Evolutionary conservation across 2,888 invertebrate genomes (phyloP).

Genomic region (Phengaris arion): DNA sequence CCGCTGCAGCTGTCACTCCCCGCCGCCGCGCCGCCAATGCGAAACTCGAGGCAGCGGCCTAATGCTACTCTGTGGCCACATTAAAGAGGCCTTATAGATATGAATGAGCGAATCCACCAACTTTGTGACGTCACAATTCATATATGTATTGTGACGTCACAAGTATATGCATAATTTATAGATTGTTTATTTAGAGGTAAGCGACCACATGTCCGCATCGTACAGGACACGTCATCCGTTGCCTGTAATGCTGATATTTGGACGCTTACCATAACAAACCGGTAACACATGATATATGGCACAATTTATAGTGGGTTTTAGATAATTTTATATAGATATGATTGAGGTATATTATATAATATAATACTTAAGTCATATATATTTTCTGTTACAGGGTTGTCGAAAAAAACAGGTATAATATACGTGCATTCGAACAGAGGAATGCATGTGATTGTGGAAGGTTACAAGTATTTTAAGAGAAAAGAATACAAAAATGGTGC

Average conservation of each 20-base stretch:
- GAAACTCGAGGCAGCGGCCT: too few relatives aligned
- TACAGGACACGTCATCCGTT: background rate
- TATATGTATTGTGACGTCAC: too few relatives aligned
- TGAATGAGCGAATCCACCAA: too few relatives aligned
- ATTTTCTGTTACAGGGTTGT: background rate
- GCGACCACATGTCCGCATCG: background rate
- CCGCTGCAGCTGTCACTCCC: too few relatives aligned
- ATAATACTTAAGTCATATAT: background rate
- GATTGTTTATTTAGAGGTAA: background rate
- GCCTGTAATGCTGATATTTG: background rate
- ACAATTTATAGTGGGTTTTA: too few relatives aligned
- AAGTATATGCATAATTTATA: too few relatives aligned
- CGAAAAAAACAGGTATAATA: background rate
- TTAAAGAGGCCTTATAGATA: too few relatives aligned
- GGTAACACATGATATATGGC: background rate
- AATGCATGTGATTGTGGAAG: background rate
- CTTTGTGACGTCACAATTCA: too few relatives aligned
- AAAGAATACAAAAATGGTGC: constrained; percentile 3
- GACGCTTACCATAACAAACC: background rate
- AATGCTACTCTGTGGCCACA: too few relatives aligned
- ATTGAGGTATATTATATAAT: background rate
- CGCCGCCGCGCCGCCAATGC: too few relatives aligned
- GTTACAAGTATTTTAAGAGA: constrained; percentile 11
- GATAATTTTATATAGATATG: too few relatives aligned
- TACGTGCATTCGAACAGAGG: background rate